Evolutionary conservation across 2,113 vertebrate species (phyloP), one percentile per base, ranked within the genome.

Genomic region (Rattus rattus): DNA sequence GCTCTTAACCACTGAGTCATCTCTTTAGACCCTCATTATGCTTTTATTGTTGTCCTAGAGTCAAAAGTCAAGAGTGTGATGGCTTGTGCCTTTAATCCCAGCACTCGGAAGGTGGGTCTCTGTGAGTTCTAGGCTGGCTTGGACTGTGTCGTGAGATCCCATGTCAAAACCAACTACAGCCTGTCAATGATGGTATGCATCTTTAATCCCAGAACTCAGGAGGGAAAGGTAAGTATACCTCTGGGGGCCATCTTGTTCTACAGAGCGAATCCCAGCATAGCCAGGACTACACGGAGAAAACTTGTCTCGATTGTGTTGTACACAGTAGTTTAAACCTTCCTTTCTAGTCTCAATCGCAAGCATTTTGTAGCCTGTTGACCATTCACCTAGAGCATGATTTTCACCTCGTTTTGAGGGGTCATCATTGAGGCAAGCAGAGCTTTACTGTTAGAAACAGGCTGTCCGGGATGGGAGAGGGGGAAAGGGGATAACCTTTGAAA

Each of bases 391-490:
- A 87, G 43, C 61, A 84, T 96, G 67, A 26, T 28, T 33, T 95
- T 93, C 72, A 84, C 70, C 90, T 75, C 3, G 20, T 95, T 56
- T 88, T 81, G 67, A 63, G 52, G 10, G 90, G 43, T 94, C 54
- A 94, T 83, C 56, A 80, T 83, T 93, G 90, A 72, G 52, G 65
- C 81, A 96, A 73, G 5, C 36, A 95, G 59, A 88, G 75, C 7
- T 49, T 14, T 95, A 49, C 47, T 91, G 13, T 91, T 93, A 95
- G 87, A 95, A 89, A 85, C 30, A 94, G 12, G 5, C 61, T 94
- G 30, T 26, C 54, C 14, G 43, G 43, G 43, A 43, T 43, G 43
- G 43, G 43, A 43, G 43, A 43, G 43, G 43, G 43, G 43, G 43
- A 43, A 43, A 43, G 43, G 43, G 43, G 43, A 43, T 43, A 43